Conservation (phyloP, 2,888 invertebrate genomes). For the Cryptus armator region DNA sequence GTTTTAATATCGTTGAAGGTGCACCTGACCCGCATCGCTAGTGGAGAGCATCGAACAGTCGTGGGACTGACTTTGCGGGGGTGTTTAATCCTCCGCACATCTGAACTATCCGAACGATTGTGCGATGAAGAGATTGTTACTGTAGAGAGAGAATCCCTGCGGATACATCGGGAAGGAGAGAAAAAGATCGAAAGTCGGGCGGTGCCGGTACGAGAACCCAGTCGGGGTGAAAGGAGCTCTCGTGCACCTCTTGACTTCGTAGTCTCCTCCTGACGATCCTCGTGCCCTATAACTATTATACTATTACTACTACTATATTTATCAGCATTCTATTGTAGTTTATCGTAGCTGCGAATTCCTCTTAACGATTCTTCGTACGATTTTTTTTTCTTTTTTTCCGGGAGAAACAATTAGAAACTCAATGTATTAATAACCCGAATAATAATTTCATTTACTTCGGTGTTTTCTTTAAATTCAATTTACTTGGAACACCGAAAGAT, state of each 20-base stretch:
- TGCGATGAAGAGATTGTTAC: conserved; percentile 34
- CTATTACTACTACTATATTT: not conserved
- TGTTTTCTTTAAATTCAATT: too few relatives aligned
- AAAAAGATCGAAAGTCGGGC: conserved; percentile 79
- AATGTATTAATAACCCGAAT: too few relatives aligned
- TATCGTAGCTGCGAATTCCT: not conserved
- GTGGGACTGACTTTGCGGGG: conserved; percentile 59
- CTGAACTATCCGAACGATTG: conserved; percentile 43
- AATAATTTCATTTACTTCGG: too few relatives aligned
- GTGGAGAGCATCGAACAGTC: conserved; percentile 4
- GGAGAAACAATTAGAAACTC: too few relatives aligned
- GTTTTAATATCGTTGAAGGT: not conserved
- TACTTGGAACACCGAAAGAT: too few relatives aligned
- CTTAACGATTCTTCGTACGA: not conserved
- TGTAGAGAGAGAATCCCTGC: not conserved
- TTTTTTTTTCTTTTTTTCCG: not conserved
- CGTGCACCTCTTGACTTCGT: conserved; percentile 66
- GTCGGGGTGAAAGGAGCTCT: conserved; percentile 77
- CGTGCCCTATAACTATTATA: conserved; percentile 6
- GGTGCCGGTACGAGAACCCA: conserved; percentile 68
- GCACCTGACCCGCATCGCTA: conserved; percentile 42
- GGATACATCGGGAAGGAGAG: conserved; percentile 69
- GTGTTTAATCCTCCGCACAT: conserved; percentile 59
- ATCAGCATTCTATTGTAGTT: not conserved
- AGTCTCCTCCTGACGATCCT: conserved; percentile 36